phyloP scores from a whole-genome alignment of 2,888 invertebrate species.

The Tiliacea aurago region DNA sequence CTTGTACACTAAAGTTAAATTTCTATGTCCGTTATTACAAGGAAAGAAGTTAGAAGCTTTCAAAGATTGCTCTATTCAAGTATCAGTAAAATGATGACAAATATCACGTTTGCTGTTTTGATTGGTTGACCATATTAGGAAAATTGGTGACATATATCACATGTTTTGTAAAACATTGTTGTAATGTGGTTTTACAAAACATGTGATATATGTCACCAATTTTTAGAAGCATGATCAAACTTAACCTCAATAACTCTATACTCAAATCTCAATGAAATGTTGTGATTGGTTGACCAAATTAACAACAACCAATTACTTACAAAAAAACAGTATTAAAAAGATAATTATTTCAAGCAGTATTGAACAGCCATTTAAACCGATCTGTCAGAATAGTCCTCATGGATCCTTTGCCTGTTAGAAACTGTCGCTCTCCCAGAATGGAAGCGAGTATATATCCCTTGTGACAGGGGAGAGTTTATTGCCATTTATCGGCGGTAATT shows the following conservation, averaged over 20 bases:
- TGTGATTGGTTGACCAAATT: too few species aligned
- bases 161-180: too few species aligned
- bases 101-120: background rate
- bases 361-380: slow-evolving; percentile 3
- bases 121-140: background rate
- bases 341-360: too few species aligned
- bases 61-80: background rate
- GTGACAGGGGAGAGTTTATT: slow-evolving; percentile 47
- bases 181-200: background rate
- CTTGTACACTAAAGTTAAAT: slow-evolving; percentile 17
- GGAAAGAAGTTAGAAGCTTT: slow-evolving; percentile 9
- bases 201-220: background rate
- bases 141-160: too few species aligned
- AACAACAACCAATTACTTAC: too few species aligned
- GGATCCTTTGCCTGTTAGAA: background rate
- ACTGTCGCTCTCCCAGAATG: slow-evolving; percentile 18
- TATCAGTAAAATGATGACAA: background rate
- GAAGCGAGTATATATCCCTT: slow-evolving; percentile 9
- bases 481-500: slow-evolving; percentile 49
- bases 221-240: background rate
- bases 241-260: background rate
- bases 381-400: background rate
- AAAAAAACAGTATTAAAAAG: background rate
- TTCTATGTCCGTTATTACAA: background rate
- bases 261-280: background rate